Evolutionary conservation across 2,888 invertebrate genomes (phyloP).

Genomic region (Cistogaster globosa): DNA sequence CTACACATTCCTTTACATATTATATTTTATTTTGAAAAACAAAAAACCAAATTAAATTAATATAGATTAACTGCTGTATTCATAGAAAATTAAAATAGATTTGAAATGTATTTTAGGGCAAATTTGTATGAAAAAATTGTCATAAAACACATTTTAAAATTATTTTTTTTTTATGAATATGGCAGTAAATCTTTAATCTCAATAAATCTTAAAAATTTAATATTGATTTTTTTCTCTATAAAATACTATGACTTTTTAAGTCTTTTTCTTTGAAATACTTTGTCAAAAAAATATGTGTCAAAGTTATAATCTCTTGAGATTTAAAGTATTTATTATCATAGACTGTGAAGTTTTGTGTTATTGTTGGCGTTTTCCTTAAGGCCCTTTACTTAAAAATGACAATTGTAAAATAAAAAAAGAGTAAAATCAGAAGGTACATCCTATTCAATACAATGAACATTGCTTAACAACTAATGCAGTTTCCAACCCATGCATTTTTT

Average conservation of each 20-base stretch:
- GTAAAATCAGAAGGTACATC: neutral
- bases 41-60: no score
- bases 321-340: neutral
- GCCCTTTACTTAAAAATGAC: constrained; percentile 34
- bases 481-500: neutral
- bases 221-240: neutral
- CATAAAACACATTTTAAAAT: no score
- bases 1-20: no score
- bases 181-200: no score
- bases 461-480: constrained; percentile 18
- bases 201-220: no score
- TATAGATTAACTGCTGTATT: no score
- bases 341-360: neutral
- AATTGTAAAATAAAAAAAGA: neutral
- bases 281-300: constrained; percentile 21
- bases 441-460: neutral
- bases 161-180: no score
- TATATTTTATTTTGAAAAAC: no score
- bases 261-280: constrained; percentile 30
- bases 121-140: no score
- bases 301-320: constrained; percentile 22
- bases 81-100: no score
- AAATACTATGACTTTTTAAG: constrained; percentile 40
- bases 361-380: neutral
- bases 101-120: no score